These are phyloP conservation scores for Kryphioiulus occultus DNA, from an alignment of 2,888 invertebrate species.

Conservation along the genomic window DNA sequence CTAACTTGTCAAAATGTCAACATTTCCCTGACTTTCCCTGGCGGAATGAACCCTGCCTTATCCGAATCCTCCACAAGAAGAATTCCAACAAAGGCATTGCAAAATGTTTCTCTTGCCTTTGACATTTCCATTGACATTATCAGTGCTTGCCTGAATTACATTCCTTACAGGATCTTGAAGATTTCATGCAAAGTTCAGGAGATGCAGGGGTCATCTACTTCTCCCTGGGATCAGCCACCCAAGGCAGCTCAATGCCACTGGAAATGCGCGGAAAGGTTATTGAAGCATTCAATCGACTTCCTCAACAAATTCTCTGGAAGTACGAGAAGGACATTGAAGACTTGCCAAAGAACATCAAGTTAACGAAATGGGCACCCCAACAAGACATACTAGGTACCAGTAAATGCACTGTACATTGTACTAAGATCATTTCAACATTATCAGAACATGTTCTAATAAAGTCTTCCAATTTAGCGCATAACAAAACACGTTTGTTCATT, in stretches of 20 bases:
- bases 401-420: too few relatives aligned
- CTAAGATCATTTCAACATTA: too few relatives aligned
- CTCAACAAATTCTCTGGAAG: constrained; percentile 50
- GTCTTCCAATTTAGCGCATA: background rate
- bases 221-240: constrained; percentile 49
- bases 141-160: background rate
- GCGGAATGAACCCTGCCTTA: too few relatives aligned
- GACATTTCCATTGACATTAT: background rate
- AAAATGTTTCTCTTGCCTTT: too few relatives aligned
- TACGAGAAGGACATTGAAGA: constrained; percentile 39
- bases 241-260: constrained; percentile 45
- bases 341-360: constrained; percentile 46
- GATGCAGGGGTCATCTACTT: constrained; percentile 52
- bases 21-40: too few relatives aligned
- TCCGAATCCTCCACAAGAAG: too few relatives aligned
- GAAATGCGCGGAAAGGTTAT: constrained; percentile 33
- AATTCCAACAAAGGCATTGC: too few relatives aligned
- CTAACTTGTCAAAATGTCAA: too few relatives aligned
- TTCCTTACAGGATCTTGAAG: constrained; percentile 45
- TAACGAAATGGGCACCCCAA: constrained; percentile 52
- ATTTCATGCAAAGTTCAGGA: constrained; percentile 38
- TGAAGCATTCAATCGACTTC: constrained; percentile 22
- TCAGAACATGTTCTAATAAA: too few relatives aligned
- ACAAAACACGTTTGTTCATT: constrained; percentile 39
- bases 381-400: constrained; percentile 49